A percentile compares a stretch with the other conserved stretches of the same genome.
Evolutionary conservation across 23 tunicate species (phyloP).

Genomic region (Ascidia mentula): DNA sequence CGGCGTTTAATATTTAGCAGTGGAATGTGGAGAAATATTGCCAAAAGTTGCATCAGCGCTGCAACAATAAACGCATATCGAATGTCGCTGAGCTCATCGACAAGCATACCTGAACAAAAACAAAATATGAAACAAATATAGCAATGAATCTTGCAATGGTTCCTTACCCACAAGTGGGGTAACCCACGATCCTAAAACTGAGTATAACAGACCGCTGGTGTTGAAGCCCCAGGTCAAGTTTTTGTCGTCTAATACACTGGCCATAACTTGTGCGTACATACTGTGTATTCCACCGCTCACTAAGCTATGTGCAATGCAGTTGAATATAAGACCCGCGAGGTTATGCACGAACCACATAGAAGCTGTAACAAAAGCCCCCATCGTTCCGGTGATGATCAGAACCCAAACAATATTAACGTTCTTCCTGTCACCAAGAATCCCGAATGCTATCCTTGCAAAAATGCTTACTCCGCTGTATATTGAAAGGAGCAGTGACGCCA

Average conservation of each 20-base stretch:
- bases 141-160: not conserved
- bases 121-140: not conserved
- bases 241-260: conserved; percentile 13
- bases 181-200: conserved; percentile 2
- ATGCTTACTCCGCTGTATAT: conserved; percentile 4
- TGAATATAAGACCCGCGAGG: not conserved
- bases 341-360: not conserved
- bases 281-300: not conserved
- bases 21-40: not conserved
- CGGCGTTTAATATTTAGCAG: not conserved
- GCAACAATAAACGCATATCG: not conserved
- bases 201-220: conserved; percentile 2
- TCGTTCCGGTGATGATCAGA: not conserved
- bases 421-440: conserved; percentile 16
- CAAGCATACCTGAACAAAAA: not conserved
- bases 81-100: not conserved
- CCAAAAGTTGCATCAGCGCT: not conserved
- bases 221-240: conserved; percentile 19
- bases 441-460: conserved; percentile 7
- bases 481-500: conserved; percentile 12
- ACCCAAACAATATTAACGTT: conserved; percentile 4
- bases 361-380: not conserved
- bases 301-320: not conserved
- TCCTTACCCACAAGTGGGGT: conserved; percentile 19
- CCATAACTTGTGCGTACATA: not conserved